Base-by-base conservation (phyloP, 2,888 invertebrate species). In the Drosophila buzzatii region DNA sequence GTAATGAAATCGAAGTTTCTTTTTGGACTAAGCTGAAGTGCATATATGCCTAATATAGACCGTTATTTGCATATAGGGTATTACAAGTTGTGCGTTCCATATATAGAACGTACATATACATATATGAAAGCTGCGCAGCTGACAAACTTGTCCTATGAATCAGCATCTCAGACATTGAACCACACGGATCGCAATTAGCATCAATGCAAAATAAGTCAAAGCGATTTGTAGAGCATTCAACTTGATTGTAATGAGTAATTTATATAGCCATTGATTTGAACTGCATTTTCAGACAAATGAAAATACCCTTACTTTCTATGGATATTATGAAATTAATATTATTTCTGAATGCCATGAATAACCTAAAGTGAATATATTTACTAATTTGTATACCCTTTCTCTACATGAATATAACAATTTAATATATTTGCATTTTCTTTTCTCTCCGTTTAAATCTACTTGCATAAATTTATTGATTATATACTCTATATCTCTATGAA, bases 191-290 rank as follows among this genome's bases (percentile, higher is more conserved):
- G 35, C 71, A 61, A 71, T 79, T 66, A 77, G 80, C 63, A 59
- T 8, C 60, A 51, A 61, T 73, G 53, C 73, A 77, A 75, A 77
- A 77, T 73, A 49, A 60, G 44, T 41, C 42, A 59, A 49, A 20
- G 61, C 53, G 47, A 55, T 70, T 60, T 70, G 41, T 35, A 52
- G 75, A 55, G 12, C 62, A 66, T 75, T 76, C 70, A 77, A 49
- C 70, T 70, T 55, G 47, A n/a, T 1, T 7, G 2, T 9, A 33
- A 51, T 14, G 51, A 18, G 18, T 51, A 31, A 49, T 7, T 20
- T 18, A 7, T 3, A 51, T 12, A 18, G 18, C 8, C 33, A 12
- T 18, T 33, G 18, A 31, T n/a, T 31, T 10, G 16, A n/a, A 10
- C n/a, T n/a, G 27, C 0, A 27, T 27, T 27, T 27, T 0, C 5